These are phyloP conservation scores for Nerophis ophidion DNA, from an alignment of 2,113 vertebrate genomes.

Conservation along the genomic window DNA sequence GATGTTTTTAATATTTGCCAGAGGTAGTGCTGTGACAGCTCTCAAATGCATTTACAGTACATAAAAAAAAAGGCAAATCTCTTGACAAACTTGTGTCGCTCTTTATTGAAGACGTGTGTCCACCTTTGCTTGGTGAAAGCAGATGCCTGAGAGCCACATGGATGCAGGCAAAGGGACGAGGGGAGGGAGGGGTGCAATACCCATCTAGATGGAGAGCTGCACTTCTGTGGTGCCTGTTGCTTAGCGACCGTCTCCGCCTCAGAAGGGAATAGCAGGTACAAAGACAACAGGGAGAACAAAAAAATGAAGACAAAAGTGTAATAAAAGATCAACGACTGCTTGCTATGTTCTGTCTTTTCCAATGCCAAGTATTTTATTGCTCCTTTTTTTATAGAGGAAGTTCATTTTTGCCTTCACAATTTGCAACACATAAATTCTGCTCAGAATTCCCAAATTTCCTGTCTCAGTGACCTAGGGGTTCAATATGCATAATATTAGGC, in stretches of 20 bases:
- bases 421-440: no score
- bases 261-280: conserved; percentile 40
- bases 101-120: background rate
- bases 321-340: conserved; percentile 1
- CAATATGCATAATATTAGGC: background rate
- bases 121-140: background rate
- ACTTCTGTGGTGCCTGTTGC: conserved; percentile 63
- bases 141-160: no score
- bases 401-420: no score
- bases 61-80: background rate
- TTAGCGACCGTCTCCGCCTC: conserved; percentile 53
- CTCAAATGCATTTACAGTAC: background rate
- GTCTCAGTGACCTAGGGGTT: no score
- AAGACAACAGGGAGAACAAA: conserved; percentile 26
- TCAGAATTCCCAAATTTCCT: no score
- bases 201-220: conserved; percentile 42
- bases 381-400: no score
- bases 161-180: background rate
- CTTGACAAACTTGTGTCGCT: background rate
- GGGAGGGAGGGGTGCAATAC: background rate
- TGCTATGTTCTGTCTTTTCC: no score
- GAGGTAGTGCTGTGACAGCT: no score
- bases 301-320: conserved; percentile 1
- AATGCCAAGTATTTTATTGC: no score
- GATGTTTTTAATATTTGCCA: no score